Evolutionary conservation across 2,113 vertebrate species (phyloP), one percentile per base, ranked within the genome.

Genomic region (Ochotona curzoniae): DNA sequence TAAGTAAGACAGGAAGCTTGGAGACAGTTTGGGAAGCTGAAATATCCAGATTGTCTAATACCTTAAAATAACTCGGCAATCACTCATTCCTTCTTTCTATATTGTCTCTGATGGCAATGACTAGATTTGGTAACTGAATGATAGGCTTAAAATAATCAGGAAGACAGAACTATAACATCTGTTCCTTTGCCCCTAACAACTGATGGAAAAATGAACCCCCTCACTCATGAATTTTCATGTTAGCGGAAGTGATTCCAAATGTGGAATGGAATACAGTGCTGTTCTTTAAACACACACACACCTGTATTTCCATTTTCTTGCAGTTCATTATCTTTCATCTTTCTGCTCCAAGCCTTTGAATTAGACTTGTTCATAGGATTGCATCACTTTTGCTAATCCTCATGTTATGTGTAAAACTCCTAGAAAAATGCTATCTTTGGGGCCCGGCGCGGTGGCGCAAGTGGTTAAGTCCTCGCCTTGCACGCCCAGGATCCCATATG

Each of bases 121-220:
- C 79, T 93, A 7, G 26, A 85, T 79, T 91, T 61, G 28, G 38
- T 92, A 83, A 93, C n/a, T 89, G 47, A 92, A 90, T 90, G 61
- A 96, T 28, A 83, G 86, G 14, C 44, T 83, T 94, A 64, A 90
- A 95, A 96, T 96, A 93, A 95, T 47, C 49, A 94, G 57, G 51
- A 18, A 71, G 66, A 82, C n/a, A 91, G 61, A 28, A 30, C 8
- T 38, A 2, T 70, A 91, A 79, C 90, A 94, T 82, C 94, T 96
- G 93, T 73, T 93, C 92, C 78, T 90, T 76, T 74, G 82, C 35
- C 10, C 26, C 70, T 84, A 93, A 80, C 13, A 87, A 80, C 23
- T 21, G 60, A 67, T 78, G 71, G 82, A 86, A 94, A 94, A 95
- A 89, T 64, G 10, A 94, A 70, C 1, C 47, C 20, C 67, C 82